Base-by-base conservation (phyloP, 2,888 invertebrate genomes). In the Alentia gelatinosa region DNA sequence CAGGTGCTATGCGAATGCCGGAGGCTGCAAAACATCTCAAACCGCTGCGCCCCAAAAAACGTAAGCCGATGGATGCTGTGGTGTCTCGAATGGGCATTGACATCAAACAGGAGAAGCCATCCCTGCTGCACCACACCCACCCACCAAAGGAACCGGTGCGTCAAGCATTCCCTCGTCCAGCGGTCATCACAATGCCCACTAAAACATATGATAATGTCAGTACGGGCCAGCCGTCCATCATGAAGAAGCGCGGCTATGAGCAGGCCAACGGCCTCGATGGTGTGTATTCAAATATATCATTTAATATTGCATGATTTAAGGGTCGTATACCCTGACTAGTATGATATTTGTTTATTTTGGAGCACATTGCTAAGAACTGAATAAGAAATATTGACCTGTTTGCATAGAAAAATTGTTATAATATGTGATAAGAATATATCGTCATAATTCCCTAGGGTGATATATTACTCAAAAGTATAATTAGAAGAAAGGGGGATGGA, bases 201-300 rank as follows among this genome's bases (percentile, higher is more conserved):
- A 86, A 86, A 30, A 47, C 1, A 7, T 23, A 33, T 4, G 26
- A 9, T 23, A 47, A 42, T 30, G 86, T 86, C 47, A 47, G 26
- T 30, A 23, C 30, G 4, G 47, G 47, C 3, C 91, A 92, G n/a
- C 92, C 92, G 23, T 97, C 97, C 90, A 97, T 98, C 95, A 95
- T 96, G 94, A 98, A 98, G 96, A 97, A 98, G 94, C 97, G 98
- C 95, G 97, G 98, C 19, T 98, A 98, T 96, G 98, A 99, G 37
- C 91, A 92, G 96, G 97, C 98, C 96, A 98, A 98, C 96, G 98
- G 98, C 92, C 97, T 98, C 94, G 98, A 98, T 97, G 98, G 98
- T 91, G 68, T 98, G 97, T 9, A 7, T 42, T 15, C n/a, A n/a
- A n/a, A n/a, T n/a, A n/a, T n/a, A n/a, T n/a, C n/a, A n/a, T n/a